Evolutionary conservation across 1,140 invertebrate genomes (phyloP).

Genomic region (Pectinophora gossypiella): DNA sequence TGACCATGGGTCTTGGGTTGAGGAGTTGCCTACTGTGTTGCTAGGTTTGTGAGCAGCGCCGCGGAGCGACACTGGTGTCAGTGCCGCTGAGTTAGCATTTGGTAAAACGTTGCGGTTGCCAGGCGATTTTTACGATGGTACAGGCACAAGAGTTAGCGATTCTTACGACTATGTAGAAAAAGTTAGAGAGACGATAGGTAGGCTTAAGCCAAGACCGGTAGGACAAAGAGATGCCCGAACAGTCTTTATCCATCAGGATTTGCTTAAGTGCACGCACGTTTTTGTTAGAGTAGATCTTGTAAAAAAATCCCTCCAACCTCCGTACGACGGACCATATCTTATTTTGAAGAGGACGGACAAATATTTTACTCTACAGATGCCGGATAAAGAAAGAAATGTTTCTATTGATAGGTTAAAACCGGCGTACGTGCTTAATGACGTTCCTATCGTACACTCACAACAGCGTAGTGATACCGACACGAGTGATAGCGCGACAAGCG

Average conservation of each 20-base stretch:
- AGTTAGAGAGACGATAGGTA: too few relatives aligned
- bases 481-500: too few relatives aligned
- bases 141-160: too few relatives aligned
- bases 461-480: too few relatives aligned
- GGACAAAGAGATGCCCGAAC: too few relatives aligned
- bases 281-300: neutral
- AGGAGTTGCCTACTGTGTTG: slow-evolving; percentile 33
- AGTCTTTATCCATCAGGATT: too few relatives aligned
- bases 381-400: neutral
- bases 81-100: slow-evolving; percentile 24
- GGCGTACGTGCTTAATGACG: neutral
- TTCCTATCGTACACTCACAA: too few relatives aligned
- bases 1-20: too few relatives aligned
- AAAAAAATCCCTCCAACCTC: neutral
- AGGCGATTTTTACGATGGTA: slow-evolving; percentile 13
- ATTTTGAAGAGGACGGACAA: neutral
- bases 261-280: too few relatives aligned
- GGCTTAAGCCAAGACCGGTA: too few relatives aligned
- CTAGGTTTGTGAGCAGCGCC: slow-evolving; percentile 31
- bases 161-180: too few relatives aligned
- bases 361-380: neutral
- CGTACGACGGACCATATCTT: neutral
- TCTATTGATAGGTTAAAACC: neutral
- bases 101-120: slow-evolving; percentile 21
- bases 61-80: slow-evolving; percentile 18